A percentile compares a stretch with the other conserved stretches of the same genome.
Conservation (phyloP, 2,888 invertebrate species). For the Germaria angustata region DNA sequence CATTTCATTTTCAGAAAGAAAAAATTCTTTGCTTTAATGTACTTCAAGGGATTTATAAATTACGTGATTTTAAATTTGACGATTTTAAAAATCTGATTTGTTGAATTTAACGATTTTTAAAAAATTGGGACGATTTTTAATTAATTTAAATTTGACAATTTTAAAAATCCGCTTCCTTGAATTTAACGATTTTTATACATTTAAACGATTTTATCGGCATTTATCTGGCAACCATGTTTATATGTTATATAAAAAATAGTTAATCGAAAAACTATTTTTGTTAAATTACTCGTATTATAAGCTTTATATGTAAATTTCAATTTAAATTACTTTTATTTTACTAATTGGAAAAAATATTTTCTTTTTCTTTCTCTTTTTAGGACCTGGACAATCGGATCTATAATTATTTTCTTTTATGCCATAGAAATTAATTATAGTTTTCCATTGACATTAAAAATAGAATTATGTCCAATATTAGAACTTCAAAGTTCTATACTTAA, state of each 20-base stretch:
- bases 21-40: too few relatives aligned
- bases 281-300: constrained; percentile 45
- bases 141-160: too few relatives aligned
- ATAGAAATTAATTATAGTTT: constrained; percentile 80
- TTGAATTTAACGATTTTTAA: too few relatives aligned
- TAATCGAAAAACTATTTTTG: constrained; percentile 14
- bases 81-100: too few relatives aligned
- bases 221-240: background rate
- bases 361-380: constrained; percentile 79
- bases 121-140: too few relatives aligned
- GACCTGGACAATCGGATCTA: constrained; percentile 84
- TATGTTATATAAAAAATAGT: background rate
- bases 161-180: too few relatives aligned
- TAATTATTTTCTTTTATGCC: constrained; percentile 80
- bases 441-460: constrained; percentile 40
- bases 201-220: background rate
- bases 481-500: constrained; percentile 50
- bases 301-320: constrained; percentile 53
- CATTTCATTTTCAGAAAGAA: too few relatives aligned
- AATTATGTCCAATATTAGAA: constrained; percentile 67
- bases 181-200: background rate
- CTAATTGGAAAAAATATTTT: constrained; percentile 48
- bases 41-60: too few relatives aligned
- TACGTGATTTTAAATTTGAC: too few relatives aligned
- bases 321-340: background rate